Evolutionary conservation across 2,888 invertebrate species (phyloP).

Genomic region (Sabatieria punctata): DNA sequence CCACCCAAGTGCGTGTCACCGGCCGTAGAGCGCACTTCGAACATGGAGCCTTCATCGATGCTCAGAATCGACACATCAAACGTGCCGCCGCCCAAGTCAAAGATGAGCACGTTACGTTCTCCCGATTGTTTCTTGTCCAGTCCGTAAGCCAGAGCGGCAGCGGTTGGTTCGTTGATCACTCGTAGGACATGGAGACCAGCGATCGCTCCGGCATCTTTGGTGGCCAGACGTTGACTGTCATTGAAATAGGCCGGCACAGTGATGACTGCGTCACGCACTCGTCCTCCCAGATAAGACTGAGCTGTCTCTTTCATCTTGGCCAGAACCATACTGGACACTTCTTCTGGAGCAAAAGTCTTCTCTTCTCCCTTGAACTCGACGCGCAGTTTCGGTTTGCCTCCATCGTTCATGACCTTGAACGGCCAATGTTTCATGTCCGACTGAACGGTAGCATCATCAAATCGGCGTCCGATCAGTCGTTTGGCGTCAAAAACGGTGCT

Average conservation of each 20-base stretch:
- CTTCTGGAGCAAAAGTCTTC: slow-evolving; percentile 42
- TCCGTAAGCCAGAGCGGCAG: slow-evolving; percentile 61
- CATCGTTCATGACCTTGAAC: slow-evolving; percentile 15
- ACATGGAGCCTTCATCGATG: slow-evolving; percentile 69
- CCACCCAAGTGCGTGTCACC: slow-evolving; percentile 59
- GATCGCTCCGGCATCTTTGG: slow-evolving; percentile 34
- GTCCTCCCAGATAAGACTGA: slow-evolving; percentile 46
- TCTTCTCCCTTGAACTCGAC: slow-evolving; percentile 67
- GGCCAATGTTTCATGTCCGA: slow-evolving; percentile 19
- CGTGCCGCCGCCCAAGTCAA: slow-evolving; percentile 63
- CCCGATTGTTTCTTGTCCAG: slow-evolving; percentile 28
- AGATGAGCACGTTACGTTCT: slow-evolving; percentile 44
- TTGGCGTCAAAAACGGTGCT: slow-evolving; percentile 37
- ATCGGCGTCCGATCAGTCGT: slow-evolving; percentile 34
- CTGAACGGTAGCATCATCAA: slow-evolving; percentile 29
- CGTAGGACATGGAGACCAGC: slow-evolving; percentile 34
- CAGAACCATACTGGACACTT: slow-evolving; percentile 24
- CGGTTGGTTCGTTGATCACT: slow-evolving; percentile 35
- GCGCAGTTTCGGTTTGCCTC: slow-evolving; percentile 39
- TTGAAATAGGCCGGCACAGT: slow-evolving; percentile 64
- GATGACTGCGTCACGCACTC: slow-evolving; percentile 62
- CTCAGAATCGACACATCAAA: slow-evolving; percentile 89
- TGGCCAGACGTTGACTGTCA: slow-evolving; percentile 47
- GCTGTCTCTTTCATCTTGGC: slow-evolving; percentile 30
- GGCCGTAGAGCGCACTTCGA: slow-evolving; percentile 74